A percentile compares a stretch with the other conserved stretches of the same genome.
Evolutionary conservation across 2,888 invertebrate genomes (phyloP).

Genomic region (Nemotelus pantherinus): DNA sequence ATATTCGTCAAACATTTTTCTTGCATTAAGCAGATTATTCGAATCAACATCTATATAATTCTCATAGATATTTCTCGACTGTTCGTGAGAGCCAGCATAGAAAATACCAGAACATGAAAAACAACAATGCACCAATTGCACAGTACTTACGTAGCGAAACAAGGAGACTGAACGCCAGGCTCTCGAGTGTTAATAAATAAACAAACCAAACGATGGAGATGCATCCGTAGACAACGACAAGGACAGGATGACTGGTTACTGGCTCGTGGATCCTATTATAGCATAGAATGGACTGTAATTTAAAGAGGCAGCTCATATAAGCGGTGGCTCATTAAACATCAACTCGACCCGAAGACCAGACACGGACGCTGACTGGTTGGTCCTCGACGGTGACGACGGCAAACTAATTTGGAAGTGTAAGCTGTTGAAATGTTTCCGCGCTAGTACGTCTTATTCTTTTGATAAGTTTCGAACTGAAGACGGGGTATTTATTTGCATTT

Average conservation of each 20-base stretch:
- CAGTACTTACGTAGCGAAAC: constrained; percentile 17
- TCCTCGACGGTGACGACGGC: not conserved
- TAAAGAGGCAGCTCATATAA: constrained; percentile 41
- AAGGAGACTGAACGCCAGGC: constrained; percentile 20
- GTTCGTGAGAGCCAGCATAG: too few relatives aligned
- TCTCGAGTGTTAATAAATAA: constrained; percentile 33
- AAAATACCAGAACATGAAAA: too few relatives aligned
- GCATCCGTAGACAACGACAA: not conserved
- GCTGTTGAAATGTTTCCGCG: constrained; percentile 26
- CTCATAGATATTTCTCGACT: too few relatives aligned
- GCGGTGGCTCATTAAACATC: constrained; percentile 37
- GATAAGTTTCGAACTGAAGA: not conserved
- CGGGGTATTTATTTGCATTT: not conserved
- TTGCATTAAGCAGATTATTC: too few relatives aligned
- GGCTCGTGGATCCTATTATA: constrained; percentile 17
- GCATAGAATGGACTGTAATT: constrained; percentile 39
- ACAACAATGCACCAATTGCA: not conserved
- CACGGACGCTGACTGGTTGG: not conserved
- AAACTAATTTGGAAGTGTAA: constrained; percentile 39
- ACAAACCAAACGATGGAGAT: constrained; percentile 16
- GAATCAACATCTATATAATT: too few relatives aligned
- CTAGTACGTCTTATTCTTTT: not conserved
- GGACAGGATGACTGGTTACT: not conserved
- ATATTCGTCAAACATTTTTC: too few relatives aligned
- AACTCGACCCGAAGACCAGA: not conserved